These are phyloP conservation scores for Chrysodeixis includens DNA, from an alignment of 2,888 invertebrate species.

Conservation along the genomic window DNA sequence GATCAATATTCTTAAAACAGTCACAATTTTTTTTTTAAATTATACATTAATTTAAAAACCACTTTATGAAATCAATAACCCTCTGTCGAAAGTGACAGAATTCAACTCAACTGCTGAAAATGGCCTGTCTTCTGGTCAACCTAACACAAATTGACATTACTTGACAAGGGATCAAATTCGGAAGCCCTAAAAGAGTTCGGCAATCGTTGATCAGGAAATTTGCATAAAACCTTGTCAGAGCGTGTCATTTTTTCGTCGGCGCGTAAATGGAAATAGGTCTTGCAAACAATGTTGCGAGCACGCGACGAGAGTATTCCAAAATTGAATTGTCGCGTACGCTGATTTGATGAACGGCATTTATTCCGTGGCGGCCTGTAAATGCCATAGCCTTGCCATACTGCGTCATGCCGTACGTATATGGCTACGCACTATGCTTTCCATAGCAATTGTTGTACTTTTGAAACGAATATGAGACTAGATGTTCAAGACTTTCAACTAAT, in stretches of 20 bases:
- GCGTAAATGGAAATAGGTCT: conserved; percentile 62
- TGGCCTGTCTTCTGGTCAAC: neutral
- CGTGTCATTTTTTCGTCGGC: conserved; percentile 62
- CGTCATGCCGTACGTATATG: too few relatives aligned
- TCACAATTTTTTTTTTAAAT: too few relatives aligned
- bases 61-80: too few relatives aligned
- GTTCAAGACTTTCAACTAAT: too few relatives aligned
- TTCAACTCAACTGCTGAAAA: too few relatives aligned
- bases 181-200: conserved; percentile 52
- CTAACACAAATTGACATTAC: neutral
- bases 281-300: conserved; percentile 63
- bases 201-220: conserved; percentile 65
- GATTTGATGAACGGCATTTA: conserved; percentile 66
- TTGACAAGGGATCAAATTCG: neutral
- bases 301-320: conserved; percentile 65
- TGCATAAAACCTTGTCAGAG: conserved; percentile 65
- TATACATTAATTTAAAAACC: too few relatives aligned
- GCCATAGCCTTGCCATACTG: too few relatives aligned
- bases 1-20: too few relatives aligned
- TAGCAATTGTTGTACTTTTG: too few relatives aligned
- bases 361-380: conserved; percentile 31
- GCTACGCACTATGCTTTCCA: too few relatives aligned
- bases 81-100: too few relatives aligned
- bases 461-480: too few relatives aligned
- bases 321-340: conserved; percentile 65